Evolutionary conservation across 2,888 invertebrate species (phyloP).

Genomic region (Drosophila borborema): DNA sequence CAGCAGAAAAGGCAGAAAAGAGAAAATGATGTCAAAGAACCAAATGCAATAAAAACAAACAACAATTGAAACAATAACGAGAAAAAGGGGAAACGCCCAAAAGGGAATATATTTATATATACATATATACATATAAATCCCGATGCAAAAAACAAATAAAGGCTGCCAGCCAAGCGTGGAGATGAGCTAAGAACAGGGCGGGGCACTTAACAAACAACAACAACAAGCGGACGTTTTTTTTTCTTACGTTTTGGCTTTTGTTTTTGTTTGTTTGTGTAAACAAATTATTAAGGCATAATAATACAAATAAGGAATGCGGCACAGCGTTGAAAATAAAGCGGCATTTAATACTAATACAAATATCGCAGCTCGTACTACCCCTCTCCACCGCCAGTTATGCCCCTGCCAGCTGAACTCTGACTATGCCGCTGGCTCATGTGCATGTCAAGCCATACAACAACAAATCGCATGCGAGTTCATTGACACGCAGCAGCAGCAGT

Average conservation of each 20-base stretch:
- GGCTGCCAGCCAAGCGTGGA: constrained; percentile 22
- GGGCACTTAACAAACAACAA: constrained; percentile 38
- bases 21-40: constrained; percentile 17
- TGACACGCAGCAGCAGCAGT: constrained; percentile 65
- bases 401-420: background rate
- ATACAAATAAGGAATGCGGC: constrained; percentile 58
- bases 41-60: constrained; percentile 24
- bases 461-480: constrained; percentile 77
- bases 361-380: background rate
- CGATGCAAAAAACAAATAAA: constrained; percentile 38
- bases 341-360: constrained; percentile 53
- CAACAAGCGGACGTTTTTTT: constrained; percentile 20
- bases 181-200: constrained; percentile 39
- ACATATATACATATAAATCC: constrained; percentile 25
- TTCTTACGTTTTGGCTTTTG: constrained; percentile 13
- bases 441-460: constrained; percentile 69
- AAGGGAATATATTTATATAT: background rate
- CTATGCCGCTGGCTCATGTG: constrained; percentile 10
- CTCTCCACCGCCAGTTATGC: background rate
- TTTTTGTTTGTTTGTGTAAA: constrained; percentile 67
- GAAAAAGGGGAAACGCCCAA: constrained; percentile 45
- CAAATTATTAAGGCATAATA: constrained; percentile 73
- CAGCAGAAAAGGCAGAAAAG: background rate
- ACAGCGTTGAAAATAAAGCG: constrained; percentile 70
- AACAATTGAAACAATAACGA: constrained; percentile 19